Conservation (phyloP, 2,113 vertebrate species). For the Danio rerio region DNA sequence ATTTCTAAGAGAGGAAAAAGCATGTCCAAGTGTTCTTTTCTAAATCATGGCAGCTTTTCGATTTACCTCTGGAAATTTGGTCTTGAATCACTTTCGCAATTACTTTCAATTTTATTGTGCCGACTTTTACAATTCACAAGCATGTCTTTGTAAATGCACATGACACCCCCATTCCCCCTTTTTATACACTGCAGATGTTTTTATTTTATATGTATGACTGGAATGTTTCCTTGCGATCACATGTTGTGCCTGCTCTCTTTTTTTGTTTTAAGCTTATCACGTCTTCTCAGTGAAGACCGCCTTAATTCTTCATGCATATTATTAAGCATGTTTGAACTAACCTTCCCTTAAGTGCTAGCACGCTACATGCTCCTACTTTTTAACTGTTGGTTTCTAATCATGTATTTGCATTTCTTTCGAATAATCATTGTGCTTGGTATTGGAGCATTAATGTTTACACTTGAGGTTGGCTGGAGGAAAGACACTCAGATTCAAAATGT, state of each 20-base stretch:
- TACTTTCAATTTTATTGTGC: too few species aligned
- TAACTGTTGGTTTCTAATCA: constrained; percentile 57
- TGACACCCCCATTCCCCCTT: not conserved
- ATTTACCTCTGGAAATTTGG: not conserved
- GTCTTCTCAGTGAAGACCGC: constrained; percentile 53
- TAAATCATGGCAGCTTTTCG: constrained; percentile 13
- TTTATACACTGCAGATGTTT: constrained; percentile 26
- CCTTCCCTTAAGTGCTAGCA: constrained; percentile 53
- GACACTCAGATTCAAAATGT: not conserved
- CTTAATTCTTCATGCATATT: constrained; percentile 57
- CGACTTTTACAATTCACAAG: not conserved
- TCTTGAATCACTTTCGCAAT: not conserved
- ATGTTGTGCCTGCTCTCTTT: constrained; percentile 35
- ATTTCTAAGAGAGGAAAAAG: not conserved
- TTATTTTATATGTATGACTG: not conserved
- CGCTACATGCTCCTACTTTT: constrained; percentile 48
- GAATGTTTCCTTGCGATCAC: not conserved
- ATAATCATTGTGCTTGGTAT: constrained; percentile 38
- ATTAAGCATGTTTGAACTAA: constrained; percentile 61
- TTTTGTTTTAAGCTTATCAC: constrained; percentile 54
- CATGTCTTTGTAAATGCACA: constrained; percentile 1
- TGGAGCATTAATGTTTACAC: constrained; percentile 47
- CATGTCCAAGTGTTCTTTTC: not conserved
- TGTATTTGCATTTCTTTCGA: constrained; percentile 49
- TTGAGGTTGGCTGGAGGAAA: constrained; percentile 1